Evolutionary conservation across 2,797 vertebrate species (phyloP), one percentile per base, ranked within the genome.

Genomic region (Phylloscopus collybita): DNA sequence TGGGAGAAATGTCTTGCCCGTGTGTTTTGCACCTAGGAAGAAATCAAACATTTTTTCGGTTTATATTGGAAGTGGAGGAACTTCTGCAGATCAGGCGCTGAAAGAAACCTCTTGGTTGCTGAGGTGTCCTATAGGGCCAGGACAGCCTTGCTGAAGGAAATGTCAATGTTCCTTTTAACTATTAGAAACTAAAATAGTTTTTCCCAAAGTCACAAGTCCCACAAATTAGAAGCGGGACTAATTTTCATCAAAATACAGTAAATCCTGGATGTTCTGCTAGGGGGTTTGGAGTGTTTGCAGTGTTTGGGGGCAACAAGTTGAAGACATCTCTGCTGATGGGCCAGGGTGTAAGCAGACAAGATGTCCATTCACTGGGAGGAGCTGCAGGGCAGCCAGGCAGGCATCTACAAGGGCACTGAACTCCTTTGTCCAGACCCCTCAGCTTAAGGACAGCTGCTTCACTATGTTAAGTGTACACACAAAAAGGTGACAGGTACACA

Each of bases 401-500:
- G 32, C 10, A 12, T 38, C 47, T 5, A 2, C 44, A 84, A 32
- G 70, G 0, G 3, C 32, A 32, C 42, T 6, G 2, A 53, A 40
- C 18, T 69, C 25, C 1, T 73, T 75, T 86, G 50, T 79, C 16
- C 74, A 74, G 90, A 61, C 20, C 53, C 45, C 32, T 75, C 27
- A 59, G 50, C 38, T 87, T 85, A 72, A 92, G 62, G 57, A 82
- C 40, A 47, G 61, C 61, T 42, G 74, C 74, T 92, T 91, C 76
- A 85, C 61, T 15, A 15, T 22, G 44, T 70, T 16, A 47, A 92
- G 53, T 62, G 78, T 92, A 82, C 81, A 89, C 76, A 91, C 34
- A 22, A 27, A 94, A 87, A 93, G 65, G 91, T 93, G 80, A 92
- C 71, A 84, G 69, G 65, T 91, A 88, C 88, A 76, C 83, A 86